Base-by-base conservation (phyloP, 2,888 invertebrate genomes). In the Psococerastis gibbosa region DNA sequence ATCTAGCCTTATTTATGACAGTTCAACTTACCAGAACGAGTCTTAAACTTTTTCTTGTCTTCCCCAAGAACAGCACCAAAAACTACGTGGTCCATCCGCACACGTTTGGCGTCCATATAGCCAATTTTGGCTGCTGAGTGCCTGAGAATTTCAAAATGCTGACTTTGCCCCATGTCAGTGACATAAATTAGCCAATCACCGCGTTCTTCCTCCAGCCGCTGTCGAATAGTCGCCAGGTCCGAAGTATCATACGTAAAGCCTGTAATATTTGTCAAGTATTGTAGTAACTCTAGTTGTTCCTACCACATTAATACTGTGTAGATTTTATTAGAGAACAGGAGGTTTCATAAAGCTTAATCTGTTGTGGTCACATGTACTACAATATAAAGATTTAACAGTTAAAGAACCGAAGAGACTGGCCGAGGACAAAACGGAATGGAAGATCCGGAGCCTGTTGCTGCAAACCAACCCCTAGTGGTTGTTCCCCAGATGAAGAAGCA, bases 21-120 rank as follows among this genome's bases (percentile, higher is more conserved):
- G 6, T 27, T 9, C 13, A 34, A 9, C 35, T 15, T 34, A 34
- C 35, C 97, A 2, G 95, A 94, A 35, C 98, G 73, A 1, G 97
- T 97, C 63, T 98, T 98, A 58, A 98, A 97, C 63, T 97, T 98
- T 60, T 98, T 98, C 56, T 87, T 91, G 64, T 98, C 97, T 62
- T 95, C 97, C 11, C 98, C 98, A 2, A 98, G 66, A 0, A 98
- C 98, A 5, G 97, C 85, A 11, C 98, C 98, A 61, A 98, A 98
- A 2, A 79, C 81, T 11, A 97, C 87, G 64, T 91, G 89, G 60
- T 95, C 91, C 1, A 92, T 65, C 45, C 81, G 73, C 46, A 75
- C 72, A 45, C 63, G 61, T 1, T 59, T 54, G 4, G 75, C 72
- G 52, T 75, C 68, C 9, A 79, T 65, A 56, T 88, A 79, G 2